Conservation (phyloP, 2,113 vertebrate genomes). For the Grammomys dolichurus region DNA sequence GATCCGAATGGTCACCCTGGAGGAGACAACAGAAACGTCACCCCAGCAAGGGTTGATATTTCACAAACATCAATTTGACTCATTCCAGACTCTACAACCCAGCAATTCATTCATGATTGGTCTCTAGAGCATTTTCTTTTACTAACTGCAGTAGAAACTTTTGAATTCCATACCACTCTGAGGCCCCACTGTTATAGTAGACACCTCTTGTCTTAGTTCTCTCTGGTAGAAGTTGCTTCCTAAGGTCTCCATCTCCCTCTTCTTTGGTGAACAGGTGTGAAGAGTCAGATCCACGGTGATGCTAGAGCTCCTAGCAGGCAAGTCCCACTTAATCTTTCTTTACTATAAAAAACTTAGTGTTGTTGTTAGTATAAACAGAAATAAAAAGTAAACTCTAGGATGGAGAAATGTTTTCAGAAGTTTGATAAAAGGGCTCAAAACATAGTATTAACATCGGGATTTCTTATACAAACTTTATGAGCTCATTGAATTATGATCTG, state of each 20-base stretch:
- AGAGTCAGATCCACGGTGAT: not conserved
- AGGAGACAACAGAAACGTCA: not conserved
- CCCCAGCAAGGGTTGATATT: not conserved
- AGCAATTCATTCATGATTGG: not conserved
- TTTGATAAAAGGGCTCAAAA: not conserved
- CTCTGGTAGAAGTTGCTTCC: not conserved
- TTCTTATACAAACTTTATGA: slow-evolving; percentile 37
- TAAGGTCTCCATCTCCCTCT: not conserved
- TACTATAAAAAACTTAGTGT: not conserved
- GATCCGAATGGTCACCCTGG: not conserved
- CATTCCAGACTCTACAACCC: not conserved
- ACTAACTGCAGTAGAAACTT: not conserved
- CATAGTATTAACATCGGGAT: not conserved
- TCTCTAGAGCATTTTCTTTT: not conserved
- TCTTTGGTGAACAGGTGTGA: not conserved
- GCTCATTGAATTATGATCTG: slow-evolving; percentile 12
- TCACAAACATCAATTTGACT: not conserved
- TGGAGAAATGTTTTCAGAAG: not conserved
- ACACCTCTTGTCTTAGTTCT: rapidly evolving
- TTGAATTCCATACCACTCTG: not conserved
- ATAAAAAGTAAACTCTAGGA: not conserved
- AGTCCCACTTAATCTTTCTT: not conserved
- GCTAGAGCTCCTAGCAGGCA: not conserved
- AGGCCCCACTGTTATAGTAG: not conserved
- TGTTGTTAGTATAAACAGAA: not conserved